Percentiles rank a stretch among this genome's conserved stretches.
Conservation (phyloP, 2,888 invertebrate genomes). For the Schizotus pectinicornis region DNA sequence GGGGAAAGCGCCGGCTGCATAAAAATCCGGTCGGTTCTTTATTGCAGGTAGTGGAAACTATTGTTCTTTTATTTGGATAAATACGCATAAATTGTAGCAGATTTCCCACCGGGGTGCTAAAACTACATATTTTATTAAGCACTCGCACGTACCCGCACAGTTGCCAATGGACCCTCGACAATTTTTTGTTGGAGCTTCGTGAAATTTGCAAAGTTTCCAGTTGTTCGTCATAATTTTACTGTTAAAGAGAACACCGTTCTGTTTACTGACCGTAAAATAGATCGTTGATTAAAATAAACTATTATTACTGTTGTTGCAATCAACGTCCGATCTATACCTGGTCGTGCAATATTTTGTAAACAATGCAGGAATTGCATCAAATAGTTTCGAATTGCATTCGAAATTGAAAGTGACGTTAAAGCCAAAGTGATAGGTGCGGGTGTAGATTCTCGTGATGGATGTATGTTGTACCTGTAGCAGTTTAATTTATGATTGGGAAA, state of each 20-base stretch:
- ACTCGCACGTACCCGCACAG: conserved; percentile 3
- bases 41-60: conserved; percentile 7
- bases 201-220: not conserved
- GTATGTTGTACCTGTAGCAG: too few relatives aligned
- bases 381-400: too few relatives aligned
- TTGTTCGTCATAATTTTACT: not conserved
- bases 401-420: too few relatives aligned
- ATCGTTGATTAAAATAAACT: conserved; percentile 25
- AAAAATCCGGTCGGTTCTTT: conserved; percentile 15
- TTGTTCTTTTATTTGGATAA: conserved; percentile 29
- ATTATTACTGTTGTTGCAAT: too few relatives aligned
- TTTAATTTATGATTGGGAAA: too few relatives aligned
- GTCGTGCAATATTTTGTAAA: too few relatives aligned
- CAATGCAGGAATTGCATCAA: too few relatives aligned
- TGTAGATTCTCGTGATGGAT: too few relatives aligned
- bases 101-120: conserved; percentile 26
- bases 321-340: too few relatives aligned
- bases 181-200: not conserved
- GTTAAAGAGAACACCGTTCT: not conserved
- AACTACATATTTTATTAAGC: conserved; percentile 27
- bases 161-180: conserved; percentile 8
- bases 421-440: too few relatives aligned
- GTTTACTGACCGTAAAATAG: conserved; percentile 28
- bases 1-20: conserved; percentile 11
- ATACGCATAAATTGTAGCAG: conserved; percentile 25